Base-by-base conservation (phyloP, 2,888 invertebrate species). In the Muscina levida region DNA sequence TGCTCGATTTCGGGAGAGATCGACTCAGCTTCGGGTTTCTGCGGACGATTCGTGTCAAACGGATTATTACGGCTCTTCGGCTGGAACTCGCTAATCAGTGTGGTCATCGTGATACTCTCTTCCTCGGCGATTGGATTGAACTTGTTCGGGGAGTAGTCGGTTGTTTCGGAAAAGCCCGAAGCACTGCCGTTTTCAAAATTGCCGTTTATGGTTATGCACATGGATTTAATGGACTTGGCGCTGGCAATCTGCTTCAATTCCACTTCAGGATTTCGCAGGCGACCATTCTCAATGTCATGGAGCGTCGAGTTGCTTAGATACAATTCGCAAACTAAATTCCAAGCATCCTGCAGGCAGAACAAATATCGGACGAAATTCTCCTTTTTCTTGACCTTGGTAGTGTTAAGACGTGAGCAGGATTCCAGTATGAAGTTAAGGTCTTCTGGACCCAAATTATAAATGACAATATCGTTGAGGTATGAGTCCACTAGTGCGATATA, bases 401-500 rank as follows among this genome's bases (percentile, higher is more conserved):
- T 91, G 83, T 93, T 93, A 5, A 93, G 86, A 0, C 93, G 89
- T 0, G 92, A 91, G 70, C 92, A 93, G 22, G 93, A 93, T 70
- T 93, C 93, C 31, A 94, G 86, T 78, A 94, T 93, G 75, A 93
- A 93, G 65, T 93, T 92, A 73, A 95, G 89, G 83, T 93, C 93
- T 31, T 92, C 92, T 0, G 93, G 90, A 78, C 92, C 93, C 83
- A 94, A 90, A 85, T 92, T 92, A 83, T 94, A 94, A 81, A 92
- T 92, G 42, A 93, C 91, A 62, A 95, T 93, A 37, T 95, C 95
- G 84, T 93, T 93, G 48, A 97, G 92, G 88, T 96, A 96, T 80
- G 97, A 92, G 87, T 98, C 97, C 42, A 97, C 95, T 48, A 97
- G 91, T 0, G 97, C 94, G 79, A 97, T 95, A 68, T 96, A 94